Evolutionary conservation across 1,140 invertebrate genomes (phyloP).

Genomic region (Cotesia vestalis): DNA sequence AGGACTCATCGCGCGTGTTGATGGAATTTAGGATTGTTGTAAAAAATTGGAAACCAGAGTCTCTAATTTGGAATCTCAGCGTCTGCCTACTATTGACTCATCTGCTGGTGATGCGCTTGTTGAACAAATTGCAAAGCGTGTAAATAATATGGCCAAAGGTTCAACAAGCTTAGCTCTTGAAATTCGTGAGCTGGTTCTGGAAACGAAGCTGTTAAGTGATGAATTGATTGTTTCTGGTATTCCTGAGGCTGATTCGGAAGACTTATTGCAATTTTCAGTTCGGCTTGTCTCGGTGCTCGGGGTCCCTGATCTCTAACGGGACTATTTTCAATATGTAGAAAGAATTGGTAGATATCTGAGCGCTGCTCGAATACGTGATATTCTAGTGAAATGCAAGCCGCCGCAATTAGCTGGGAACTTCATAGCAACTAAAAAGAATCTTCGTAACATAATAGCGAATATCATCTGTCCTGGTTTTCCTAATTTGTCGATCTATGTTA

Average conservation of each 20-base stretch:
- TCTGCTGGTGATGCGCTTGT: background rate
- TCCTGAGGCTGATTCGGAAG: background rate
- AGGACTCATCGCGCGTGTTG: too few species aligned
- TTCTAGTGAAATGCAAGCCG: background rate
- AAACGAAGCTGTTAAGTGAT: background rate
- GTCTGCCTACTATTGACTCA: background rate
- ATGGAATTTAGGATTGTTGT: too few species aligned
- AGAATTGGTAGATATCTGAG: background rate
- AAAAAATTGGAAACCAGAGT: too few species aligned
- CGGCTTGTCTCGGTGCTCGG: background rate
- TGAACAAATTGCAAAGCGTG: background rate
- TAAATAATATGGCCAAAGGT: background rate
- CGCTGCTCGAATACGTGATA: background rate
- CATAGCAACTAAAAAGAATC: constrained; percentile 2
- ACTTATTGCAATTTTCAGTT: background rate
- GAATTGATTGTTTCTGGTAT: constrained; percentile 1
- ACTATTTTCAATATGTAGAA: background rate
- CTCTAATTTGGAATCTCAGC: too few species aligned
- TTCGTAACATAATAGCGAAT: background rate
- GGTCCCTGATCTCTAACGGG: background rate
- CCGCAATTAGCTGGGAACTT: background rate
- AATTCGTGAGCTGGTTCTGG: background rate
- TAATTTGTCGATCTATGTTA: background rate
- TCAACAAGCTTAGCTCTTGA: background rate
- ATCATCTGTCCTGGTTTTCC: too few species aligned